These are phyloP conservation scores for Phengaris alcon DNA, from an alignment of 2,888 invertebrate genomes.

Conservation along the genomic window DNA sequence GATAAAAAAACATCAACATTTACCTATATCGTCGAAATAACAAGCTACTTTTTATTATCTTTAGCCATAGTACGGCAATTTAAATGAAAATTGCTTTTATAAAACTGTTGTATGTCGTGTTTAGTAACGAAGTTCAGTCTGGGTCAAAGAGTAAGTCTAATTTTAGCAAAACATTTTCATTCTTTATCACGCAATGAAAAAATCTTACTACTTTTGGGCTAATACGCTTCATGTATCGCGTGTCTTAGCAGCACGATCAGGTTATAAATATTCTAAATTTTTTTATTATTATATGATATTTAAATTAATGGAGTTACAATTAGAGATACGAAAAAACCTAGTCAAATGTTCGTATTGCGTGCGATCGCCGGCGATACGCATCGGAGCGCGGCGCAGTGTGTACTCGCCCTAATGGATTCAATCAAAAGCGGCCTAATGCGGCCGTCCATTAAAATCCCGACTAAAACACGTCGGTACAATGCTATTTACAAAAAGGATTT, in stretches of 20 bases:
- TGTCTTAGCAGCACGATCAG: neutral
- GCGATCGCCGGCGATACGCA: constrained; percentile 50
- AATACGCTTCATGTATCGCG: neutral
- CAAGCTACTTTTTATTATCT: neutral
- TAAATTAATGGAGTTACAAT: constrained; percentile 25
- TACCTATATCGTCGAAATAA: neutral
- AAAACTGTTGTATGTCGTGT: neutral
- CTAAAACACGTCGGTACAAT: constrained; percentile 36
- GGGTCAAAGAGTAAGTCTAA: neutral
- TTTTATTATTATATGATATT: constrained; percentile 24
- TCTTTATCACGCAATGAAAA: constrained; percentile 8
- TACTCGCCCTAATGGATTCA: constrained; percentile 66
- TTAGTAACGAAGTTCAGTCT: constrained; percentile 1
- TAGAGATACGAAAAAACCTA: constrained; percentile 33
- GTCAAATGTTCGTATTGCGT: constrained; percentile 61
- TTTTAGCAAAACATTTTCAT: constrained; percentile 14
- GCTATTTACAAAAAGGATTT: constrained; percentile 11
- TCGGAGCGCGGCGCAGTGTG: constrained; percentile 47
- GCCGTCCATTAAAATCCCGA: constrained; percentile 49
- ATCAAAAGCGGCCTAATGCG: constrained; percentile 55
- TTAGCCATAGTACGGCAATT: neutral
- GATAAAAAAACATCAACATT: neutral
- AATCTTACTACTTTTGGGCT: neutral
- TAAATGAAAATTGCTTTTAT: constrained; percentile 8
- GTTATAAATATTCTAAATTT: constrained; percentile 15